A percentile compares a stretch with the other conserved stretches of the same genome.
Evolutionary conservation across 2,888 invertebrate species (phyloP).

Genomic region (Harpalus rubripes): DNA sequence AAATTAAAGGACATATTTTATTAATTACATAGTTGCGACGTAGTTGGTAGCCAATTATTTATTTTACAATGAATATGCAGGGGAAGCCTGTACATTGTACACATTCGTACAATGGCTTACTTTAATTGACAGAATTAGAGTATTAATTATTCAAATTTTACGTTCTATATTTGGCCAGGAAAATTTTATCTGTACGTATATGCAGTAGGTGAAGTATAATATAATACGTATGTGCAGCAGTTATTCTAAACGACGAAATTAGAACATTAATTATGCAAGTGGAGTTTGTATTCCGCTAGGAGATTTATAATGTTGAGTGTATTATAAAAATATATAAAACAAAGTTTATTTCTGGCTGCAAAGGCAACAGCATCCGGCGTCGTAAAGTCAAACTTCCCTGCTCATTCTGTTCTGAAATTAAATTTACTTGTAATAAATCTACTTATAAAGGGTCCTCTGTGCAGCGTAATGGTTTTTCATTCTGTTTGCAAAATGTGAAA

Average conservation of each 20-base stretch:
- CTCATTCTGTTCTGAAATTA: slow-evolving; percentile 63
- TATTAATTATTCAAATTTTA: neutral
- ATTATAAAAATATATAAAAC: slow-evolving; percentile 32
- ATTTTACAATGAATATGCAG: slow-evolving; percentile 3
- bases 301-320: slow-evolving; percentile 26
- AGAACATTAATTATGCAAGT: neutral
- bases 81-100: neutral
- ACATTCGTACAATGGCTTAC: neutral
- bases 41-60: slow-evolving; percentile 19
- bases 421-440: slow-evolving; percentile 66
- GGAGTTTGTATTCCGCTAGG: neutral
- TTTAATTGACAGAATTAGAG: neutral
- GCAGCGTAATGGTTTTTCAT: slow-evolving; percentile 61
- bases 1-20: neutral
- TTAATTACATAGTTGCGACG: neutral
- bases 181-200: neutral
- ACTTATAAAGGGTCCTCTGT: slow-evolving; percentile 61
- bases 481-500: slow-evolving; percentile 63
- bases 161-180: neutral
- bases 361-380: slow-evolving; percentile 49
- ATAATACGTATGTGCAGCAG: neutral
- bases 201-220: too few species aligned
- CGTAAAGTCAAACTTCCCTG: slow-evolving; percentile 62
- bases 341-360: slow-evolving; percentile 48
- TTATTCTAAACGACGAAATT: neutral